Evolutionary conservation across 2,113 vertebrate genomes (phyloP), one percentile per base, ranked within the genome.

Genomic region (Perca fluviatilis): DNA sequence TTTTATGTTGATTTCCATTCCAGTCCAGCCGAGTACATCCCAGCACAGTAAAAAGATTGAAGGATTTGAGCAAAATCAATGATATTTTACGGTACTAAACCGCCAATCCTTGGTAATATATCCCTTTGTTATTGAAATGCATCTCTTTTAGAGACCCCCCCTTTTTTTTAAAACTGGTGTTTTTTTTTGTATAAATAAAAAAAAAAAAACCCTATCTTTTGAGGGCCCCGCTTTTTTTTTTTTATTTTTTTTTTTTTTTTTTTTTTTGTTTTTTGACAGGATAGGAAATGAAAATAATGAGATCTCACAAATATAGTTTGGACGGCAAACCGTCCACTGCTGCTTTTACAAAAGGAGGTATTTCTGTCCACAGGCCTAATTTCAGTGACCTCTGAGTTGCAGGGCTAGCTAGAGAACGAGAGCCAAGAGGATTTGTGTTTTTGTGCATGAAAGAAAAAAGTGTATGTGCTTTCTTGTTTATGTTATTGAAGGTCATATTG

Each of bases 281-380:
- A 88, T 67, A 88, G 87, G 88, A 91, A 92, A 94, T 89, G 90
- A 89, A 94, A 92, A 95, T 94, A 95, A 94, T 91, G 88, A 91
- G 86, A 84, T 80, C 87, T 92, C 90, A 90, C 87, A 82, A 93
- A 92, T 91, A 86, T 84, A 91, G 83, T 78, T 84, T 74, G 72
- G 79, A 81, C 89, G 80, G 90, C 85, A 81, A 88, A 85, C 83
- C n/a, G 62, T 80, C 66, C 58, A 61, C 86, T 57, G 50, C 77
- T 79, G 74, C 79, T 80, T 76, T 47, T 82, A 89, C 77, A 78
- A 80, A 79, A 62, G 71, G 69, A 86, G 80, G 69, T 91, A 89
- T 92, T 91, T 90, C 74, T 74, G 84, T 90, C 82, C 80, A 21
- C 60, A 5, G 86, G 79, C 86, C 73, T 80, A 27, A 72, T 86